phyloP scores from a whole-genome alignment of 1,140 invertebrate genomes.

The Trichogramma pretiosum region DNA sequence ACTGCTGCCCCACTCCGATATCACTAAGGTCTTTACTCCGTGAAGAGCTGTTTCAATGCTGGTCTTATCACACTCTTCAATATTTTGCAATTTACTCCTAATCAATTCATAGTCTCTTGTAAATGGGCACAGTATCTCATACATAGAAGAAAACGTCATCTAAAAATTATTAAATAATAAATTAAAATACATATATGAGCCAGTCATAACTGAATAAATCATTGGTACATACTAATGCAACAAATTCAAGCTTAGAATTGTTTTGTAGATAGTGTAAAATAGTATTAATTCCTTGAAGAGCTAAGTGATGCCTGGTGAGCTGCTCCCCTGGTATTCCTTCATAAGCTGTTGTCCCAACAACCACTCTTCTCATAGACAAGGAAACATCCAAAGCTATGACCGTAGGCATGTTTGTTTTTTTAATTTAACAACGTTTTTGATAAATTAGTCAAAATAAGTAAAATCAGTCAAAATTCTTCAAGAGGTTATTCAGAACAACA shows the following conservation, averaged over 20 bases:
- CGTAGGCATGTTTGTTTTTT: slow-evolving; percentile 61
- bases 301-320: slow-evolving; percentile 61
- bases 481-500: background rate
- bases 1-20: slow-evolving; percentile 77
- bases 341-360: slow-evolving; percentile 47
- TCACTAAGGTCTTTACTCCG: slow-evolving; percentile 64
- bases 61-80: slow-evolving; percentile 78
- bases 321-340: slow-evolving; percentile 40
- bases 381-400: slow-evolving; percentile 70
- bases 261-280: slow-evolving; percentile 74
- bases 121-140: slow-evolving; percentile 71
- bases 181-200: slow-evolving; percentile 1
- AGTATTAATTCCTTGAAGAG: slow-evolving; percentile 72
- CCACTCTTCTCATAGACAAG: slow-evolving; percentile 64
- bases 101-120: slow-evolving; percentile 77
- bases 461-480: background rate
- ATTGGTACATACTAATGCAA: slow-evolving; percentile 61
- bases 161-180: slow-evolving; percentile 29
- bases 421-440: background rate
- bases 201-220: background rate
- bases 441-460: background rate
- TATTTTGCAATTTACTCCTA: slow-evolving; percentile 57
- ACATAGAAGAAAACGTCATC: slow-evolving; percentile 70
- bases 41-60: slow-evolving; percentile 68
- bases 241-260: slow-evolving; percentile 83